Percentiles rank a stretch among this genome's conserved stretches.
These are phyloP conservation scores for Diglossa cyanea DNA, from an alignment of 2,797 vertebrate genomes.

Conservation along the genomic window DNA sequence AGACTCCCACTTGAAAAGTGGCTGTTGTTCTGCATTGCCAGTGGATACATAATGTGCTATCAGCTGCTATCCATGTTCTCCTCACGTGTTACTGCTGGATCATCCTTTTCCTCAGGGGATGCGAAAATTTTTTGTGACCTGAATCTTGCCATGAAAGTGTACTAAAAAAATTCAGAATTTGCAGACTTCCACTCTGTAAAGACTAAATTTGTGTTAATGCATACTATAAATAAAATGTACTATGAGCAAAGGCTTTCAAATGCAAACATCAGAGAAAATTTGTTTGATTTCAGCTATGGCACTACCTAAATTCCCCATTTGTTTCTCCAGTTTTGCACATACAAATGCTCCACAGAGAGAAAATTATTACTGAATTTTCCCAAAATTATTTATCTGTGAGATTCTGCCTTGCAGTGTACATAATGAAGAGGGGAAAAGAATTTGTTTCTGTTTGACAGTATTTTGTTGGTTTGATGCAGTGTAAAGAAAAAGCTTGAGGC, in stretches of 20 bases:
- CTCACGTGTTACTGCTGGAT: neutral
- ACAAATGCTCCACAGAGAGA: neutral
- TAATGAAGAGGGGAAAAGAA: too few relatives aligned
- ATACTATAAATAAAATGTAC: neutral
- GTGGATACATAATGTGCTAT: neutral
- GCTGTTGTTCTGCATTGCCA: neutral
- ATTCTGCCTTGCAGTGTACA: neutral
- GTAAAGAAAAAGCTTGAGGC: neutral
- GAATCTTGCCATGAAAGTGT: neutral
- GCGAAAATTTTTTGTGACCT: neutral
- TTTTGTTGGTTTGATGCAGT: neutral
- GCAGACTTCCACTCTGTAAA: neutral
- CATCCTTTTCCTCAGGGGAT: neutral
- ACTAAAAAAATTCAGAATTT: neutral
- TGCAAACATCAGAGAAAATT: neutral
- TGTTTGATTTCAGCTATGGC: neutral
- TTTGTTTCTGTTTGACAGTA: neutral
- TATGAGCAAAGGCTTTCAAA: neutral
- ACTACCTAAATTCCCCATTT: neutral
- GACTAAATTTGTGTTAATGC: neutral
- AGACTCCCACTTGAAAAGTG: neutral
- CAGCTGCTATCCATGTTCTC: neutral
- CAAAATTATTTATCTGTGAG: neutral
- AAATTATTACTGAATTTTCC: neutral
- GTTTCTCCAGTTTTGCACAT: neutral